phyloP scores from a whole-genome alignment of 2,113 vertebrate species.

The Esox niger region DNA sequence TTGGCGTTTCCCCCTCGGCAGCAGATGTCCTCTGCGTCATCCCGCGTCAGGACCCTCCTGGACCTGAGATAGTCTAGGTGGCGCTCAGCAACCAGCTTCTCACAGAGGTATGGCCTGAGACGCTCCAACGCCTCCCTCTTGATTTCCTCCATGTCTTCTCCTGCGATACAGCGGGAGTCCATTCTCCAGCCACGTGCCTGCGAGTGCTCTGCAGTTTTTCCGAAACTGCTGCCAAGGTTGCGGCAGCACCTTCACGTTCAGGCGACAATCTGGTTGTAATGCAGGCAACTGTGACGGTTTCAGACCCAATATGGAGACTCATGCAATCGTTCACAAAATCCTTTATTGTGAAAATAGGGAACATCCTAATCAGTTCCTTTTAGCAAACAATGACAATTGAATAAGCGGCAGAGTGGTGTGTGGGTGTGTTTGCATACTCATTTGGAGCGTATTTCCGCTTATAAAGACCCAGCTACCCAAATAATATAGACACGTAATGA shows the following conservation, averaged over 20 bases:
- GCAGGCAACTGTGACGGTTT: neutral
- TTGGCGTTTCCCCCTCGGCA: constrained; percentile 75
- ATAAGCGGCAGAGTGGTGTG: neutral
- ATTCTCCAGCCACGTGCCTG: neutral
- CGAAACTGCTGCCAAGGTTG: neutral
- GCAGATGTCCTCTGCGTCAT: constrained; percentile 82
- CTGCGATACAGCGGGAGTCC: neutral
- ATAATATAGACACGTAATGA: neutral
- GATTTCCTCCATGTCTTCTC: constrained; percentile 12
- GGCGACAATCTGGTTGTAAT: neutral
- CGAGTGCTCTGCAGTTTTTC: neutral
- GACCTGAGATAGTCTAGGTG: constrained; percentile 81
- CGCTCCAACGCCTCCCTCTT: constrained; percentile 71
- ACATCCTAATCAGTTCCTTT: neutral
- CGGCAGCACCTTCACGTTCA: neutral
- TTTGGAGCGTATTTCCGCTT: neutral
- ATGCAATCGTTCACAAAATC: neutral
- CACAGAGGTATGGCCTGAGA: constrained; percentile 78
- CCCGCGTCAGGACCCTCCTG: constrained; percentile 79
- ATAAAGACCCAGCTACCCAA: too few relatives aligned
- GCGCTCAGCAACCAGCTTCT: constrained; percentile 81
- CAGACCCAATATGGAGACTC: neutral
- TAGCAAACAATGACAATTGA: neutral
- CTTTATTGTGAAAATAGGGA: neutral
- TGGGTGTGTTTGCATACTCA: neutral